Percentiles rank a stretch among this genome's conserved stretches.
Evolutionary conservation across 2,113 vertebrate genomes (phyloP).

Genomic region (Brachyhypopomus occidentalis): DNA sequence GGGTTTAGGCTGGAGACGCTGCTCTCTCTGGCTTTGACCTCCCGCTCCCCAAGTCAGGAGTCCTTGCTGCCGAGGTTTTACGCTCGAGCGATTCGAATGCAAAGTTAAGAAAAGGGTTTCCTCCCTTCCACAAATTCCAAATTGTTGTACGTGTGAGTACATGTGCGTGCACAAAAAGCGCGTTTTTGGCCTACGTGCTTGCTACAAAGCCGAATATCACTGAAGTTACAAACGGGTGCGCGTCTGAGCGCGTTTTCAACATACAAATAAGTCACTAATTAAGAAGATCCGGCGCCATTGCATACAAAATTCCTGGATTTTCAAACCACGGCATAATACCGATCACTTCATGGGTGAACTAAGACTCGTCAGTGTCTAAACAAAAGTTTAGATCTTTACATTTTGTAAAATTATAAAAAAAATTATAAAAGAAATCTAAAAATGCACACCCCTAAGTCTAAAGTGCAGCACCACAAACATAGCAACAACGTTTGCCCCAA

Average conservation of each 20-base stretch:
- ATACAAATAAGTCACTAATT: slow-evolving; percentile 4
- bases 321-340: neutral
- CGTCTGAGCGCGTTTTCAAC: neutral
- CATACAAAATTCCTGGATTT: neutral
- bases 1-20: neutral
- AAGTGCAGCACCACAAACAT: neutral
- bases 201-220: neutral
- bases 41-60: neutral
- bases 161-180: too few relatives aligned
- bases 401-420: too few relatives aligned
- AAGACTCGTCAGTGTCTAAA: neutral
- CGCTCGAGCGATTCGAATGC: neutral
- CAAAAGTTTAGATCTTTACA: neutral
- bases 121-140: too few relatives aligned
- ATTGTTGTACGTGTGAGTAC: too few relatives aligned
- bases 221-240: neutral
- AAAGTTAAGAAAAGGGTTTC: too few relatives aligned
- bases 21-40: neutral
- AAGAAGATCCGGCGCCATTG: neutral
- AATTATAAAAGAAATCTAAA: neutral
- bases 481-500: neutral
- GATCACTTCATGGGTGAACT: neutral
- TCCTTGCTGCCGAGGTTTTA: neutral
- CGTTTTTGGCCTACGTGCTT: too few relatives aligned
- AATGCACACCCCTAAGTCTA: neutral